Base-by-base conservation (phyloP, 1,140 invertebrate genomes). In the Phortica variegata region DNA sequence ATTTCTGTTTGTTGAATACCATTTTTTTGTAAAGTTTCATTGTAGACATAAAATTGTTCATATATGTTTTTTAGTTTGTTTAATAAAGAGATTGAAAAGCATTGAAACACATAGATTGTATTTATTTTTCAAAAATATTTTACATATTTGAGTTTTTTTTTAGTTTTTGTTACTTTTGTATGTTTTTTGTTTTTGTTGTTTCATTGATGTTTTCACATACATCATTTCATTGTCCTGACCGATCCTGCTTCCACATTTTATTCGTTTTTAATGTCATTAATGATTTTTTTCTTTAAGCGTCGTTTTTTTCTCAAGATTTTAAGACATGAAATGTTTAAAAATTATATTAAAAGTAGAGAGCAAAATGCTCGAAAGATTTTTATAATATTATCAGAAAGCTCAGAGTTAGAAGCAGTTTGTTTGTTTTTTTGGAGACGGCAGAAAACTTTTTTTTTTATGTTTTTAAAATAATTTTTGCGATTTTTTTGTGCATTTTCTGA, bases 161-260 rank as follows among this genome's bases (percentile, higher is more conserved):
- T 45, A 49, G 32, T 31, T 31, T 23, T 43, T 15, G 18, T 47
- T 41, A 47, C 26, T 21, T 8, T 23, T 50, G 18, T 15, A 36
- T 19, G 10, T 43, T 54, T 37, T 26, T 34, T n/a, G 6, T 39
- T n/a, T 23, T 37, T 45, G 49, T 46, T 41, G 29, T 34, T 31
- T 39, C 41, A 48, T 52, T 42, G 3, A 9, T 41, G n/a, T 40
- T 40, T 7, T 20, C 40, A 38, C 21, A 43, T 23, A 12, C 16
- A n/a, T 33, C 58, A 53, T 49, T 47, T 56, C 56, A 49, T 60
- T 62, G 54, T 62, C 60, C 60, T 53, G 39, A 61, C 60, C 66
- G 71, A 74, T 74, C 71, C 71, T 74, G 71, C 71, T 74, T 74
- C 71, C 65, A 55, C 38, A 66, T 66, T 65, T 73, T 65, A 61